Evolutionary conservation across 2,113 vertebrate species (phyloP).

Genomic region (Sylvilagus bachmani): DNA sequence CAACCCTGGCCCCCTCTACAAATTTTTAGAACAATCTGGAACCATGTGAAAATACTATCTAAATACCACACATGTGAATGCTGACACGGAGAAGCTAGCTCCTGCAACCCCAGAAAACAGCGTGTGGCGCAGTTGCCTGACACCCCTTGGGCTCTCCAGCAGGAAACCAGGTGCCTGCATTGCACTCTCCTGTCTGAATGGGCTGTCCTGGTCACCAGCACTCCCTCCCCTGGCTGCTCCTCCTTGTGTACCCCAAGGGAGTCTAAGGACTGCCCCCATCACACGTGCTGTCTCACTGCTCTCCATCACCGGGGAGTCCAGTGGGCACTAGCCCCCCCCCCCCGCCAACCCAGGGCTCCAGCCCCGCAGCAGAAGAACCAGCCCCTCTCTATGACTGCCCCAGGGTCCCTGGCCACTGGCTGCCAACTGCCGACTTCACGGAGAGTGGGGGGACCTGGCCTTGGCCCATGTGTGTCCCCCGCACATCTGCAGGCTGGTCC

Average conservation of each 20-base stretch:
- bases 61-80: background rate
- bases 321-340: too few species aligned
- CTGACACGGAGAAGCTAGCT: background rate
- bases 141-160: background rate
- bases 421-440: background rate
- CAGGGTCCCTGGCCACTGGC: background rate
- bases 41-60: background rate
- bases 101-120: background rate
- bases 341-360: background rate
- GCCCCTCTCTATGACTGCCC: background rate
- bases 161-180: background rate
- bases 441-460: background rate
- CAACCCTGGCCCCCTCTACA: too few species aligned
- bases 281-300: background rate
- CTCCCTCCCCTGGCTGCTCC: too few species aligned
- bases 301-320: background rate
- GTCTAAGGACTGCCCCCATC: background rate
- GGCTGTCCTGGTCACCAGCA: too few species aligned
- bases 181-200: background rate
- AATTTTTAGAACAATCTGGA: background rate
- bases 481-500: background rate
- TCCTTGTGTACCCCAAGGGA: background rate
- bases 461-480: background rate
- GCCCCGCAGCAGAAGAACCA: background rate
- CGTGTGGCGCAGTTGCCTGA: accelerated